Percentiles rank a stretch among this genome's conserved stretches.
These are phyloP conservation scores for Varanus salvator DNA, from an alignment of 2,113 vertebrate species.

Conservation along the genomic window DNA sequence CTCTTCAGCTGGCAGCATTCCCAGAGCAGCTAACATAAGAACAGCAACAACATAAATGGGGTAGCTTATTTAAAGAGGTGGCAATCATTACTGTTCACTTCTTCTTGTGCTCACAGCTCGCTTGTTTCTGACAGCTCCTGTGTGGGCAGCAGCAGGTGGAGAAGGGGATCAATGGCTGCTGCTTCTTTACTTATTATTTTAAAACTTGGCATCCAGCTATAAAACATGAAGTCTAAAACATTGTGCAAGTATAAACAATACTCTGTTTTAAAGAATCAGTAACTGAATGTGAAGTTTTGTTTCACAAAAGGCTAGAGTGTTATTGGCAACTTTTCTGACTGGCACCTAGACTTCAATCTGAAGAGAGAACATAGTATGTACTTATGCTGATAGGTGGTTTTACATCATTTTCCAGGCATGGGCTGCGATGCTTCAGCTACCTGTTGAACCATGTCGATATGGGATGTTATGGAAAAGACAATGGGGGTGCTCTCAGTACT, in stretches of 20 bases:
- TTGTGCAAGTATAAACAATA: not conserved
- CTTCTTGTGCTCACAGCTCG: not conserved
- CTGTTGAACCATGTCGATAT: slow-evolving; percentile 25
- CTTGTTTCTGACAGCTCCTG: not conserved
- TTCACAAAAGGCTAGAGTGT: not conserved
- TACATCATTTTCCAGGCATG: slow-evolving; percentile 46
- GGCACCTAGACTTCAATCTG: slow-evolving; percentile 15
- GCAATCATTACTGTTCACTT: not conserved
- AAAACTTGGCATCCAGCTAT: not conserved
- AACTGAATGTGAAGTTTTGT: not conserved
- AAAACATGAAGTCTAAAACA: not conserved
- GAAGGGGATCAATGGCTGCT: not conserved
- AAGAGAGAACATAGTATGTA: slow-evolving; percentile 50
- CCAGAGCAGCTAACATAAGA: too few relatives aligned
- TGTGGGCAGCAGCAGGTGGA: not conserved
- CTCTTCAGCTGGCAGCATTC: not conserved
- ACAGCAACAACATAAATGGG: not conserved
- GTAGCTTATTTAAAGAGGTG: not conserved
- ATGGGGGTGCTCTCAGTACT: slow-evolving; percentile 25
- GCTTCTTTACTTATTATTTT: not conserved
- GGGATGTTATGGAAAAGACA: slow-evolving; percentile 44
- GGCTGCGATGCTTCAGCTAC: slow-evolving; percentile 34
- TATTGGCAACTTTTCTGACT: not conserved
- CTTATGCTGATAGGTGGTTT: slow-evolving; percentile 49
- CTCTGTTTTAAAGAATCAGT: not conserved